Evolutionary conservation across 2,113 vertebrate genomes (phyloP).

Genomic region (Lamprologus ornatipinnis): DNA sequence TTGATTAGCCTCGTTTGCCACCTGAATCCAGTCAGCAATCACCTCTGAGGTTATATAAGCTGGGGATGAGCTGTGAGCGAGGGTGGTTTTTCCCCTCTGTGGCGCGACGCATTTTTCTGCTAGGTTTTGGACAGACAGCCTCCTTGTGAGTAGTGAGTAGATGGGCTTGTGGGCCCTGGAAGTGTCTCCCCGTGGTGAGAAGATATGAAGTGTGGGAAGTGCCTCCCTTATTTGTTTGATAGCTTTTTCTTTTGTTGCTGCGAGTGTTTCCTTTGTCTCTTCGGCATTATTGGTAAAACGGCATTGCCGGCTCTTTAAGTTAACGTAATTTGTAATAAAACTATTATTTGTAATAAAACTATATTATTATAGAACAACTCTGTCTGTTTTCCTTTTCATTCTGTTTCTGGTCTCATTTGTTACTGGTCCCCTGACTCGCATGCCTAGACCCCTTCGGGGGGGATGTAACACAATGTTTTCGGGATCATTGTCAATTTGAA

Average conservation of each 20-base stretch:
- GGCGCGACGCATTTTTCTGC: accelerated
- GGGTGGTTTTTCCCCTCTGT: background rate
- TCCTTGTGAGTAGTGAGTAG: background rate
- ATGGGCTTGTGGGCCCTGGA: background rate
- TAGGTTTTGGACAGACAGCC: background rate
- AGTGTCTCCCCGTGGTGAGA: background rate
- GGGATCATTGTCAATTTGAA: background rate
- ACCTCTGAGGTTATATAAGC: background rate
- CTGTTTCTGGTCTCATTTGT: background rate
- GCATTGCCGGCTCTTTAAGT: background rate
- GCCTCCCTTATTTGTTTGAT: background rate
- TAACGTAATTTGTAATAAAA: background rate
- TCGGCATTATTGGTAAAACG: background rate
- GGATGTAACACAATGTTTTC: background rate
- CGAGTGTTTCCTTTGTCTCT: background rate
- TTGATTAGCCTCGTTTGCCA: background rate
- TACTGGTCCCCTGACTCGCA: background rate
- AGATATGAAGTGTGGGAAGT: background rate
- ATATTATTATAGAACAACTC: background rate
- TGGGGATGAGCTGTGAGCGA: background rate
- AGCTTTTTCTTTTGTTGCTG: background rate
- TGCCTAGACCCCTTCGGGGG: background rate
- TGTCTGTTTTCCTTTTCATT: background rate
- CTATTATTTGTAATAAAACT: background rate
- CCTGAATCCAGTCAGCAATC: background rate